Base-by-base conservation (phyloP, 2,888 invertebrate genomes). In the Amiota communis region DNA sequence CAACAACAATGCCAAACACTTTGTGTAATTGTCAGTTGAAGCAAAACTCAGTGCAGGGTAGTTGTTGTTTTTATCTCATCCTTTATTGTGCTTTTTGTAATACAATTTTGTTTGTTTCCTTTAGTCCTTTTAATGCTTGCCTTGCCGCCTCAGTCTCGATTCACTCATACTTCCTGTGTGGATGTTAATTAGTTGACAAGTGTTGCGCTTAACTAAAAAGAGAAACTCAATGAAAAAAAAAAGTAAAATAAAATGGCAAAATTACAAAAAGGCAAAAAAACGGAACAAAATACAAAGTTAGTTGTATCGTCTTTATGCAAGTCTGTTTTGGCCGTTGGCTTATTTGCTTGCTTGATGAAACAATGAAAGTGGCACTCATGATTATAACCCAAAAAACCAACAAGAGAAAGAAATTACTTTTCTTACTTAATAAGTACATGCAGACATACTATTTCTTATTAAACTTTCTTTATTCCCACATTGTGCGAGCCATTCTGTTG, bases 311-410 rank as follows among this genome's bases (percentile, higher is more conserved):
- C 36, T 6, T 36, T 36, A 36, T 36, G 4, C 36, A 36, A 36
- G 36, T 36, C 36, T 36, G 0, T 36, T 36, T 36, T 36, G 80
- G 72, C 76, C 86, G 81, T 81, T 76, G 76, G 82, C 84, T 79
- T 84, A 81, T 84, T 83, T 84, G 81, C 86, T 83, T 83, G 79
- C 85, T 80, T 85, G 84, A 83, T 83, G 84, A 83, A 83, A 83
- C 86, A 83, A 86, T 83, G 86, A 83, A 86, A 83, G 36, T 85
- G 86, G 83, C 86, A 81, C 82, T 83, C 83, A 83, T 77, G 82
- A 81, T 81, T 83, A 70, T 75, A 78, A 75, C 76, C 79, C 75
- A 6, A 36, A 36, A 2, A 36, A 36, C 2, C 36, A 36, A 36
- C 36, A 36, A 36, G 36, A 36, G 36, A 6, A 36, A 36, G 6